Evolutionary conservation across 2,113 vertebrate genomes (phyloP), one percentile per base, ranked within the genome.

Genomic region (Pollachius pollachius): DNA sequence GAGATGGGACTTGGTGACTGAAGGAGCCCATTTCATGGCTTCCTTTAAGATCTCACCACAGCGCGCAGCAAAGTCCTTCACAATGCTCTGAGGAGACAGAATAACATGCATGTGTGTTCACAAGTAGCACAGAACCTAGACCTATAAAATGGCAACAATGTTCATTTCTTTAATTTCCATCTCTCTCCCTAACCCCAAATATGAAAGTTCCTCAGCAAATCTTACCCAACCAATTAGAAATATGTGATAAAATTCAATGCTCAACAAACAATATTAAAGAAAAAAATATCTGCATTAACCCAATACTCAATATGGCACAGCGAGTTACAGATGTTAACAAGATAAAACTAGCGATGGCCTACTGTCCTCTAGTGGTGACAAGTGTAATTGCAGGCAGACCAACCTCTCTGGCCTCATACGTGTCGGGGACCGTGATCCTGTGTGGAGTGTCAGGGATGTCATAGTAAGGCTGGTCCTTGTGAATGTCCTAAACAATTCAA

Each of bases 11-110:
- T 98, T 99, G 59, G 97, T 99, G 74, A 96, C 97, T 0, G 97
- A 95, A 9, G 97, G 95, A 0, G 97, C 97, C 97, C 97, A 99
- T 67, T 99, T 99, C 96, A 99, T 98, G 5, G 97, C 96, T 81
- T 99, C 97, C 75, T 97, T 97, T 1, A 99, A 90, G 80, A 99
- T 96, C 92, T 97, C 97, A 41, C 94, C 97, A 85, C 97, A 99
- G 65, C 97, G 97, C 12, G 97, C 97, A 5, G 97, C 96, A 60
- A 99, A 99, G 84, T 96, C 95, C 74, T 97, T 98, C 25, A 99
- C 97, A n/a, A 98, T 98, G 78, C 94, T 96, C 97, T 99, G 72
- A 25, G 82, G 81, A 2, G 13, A 71, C 15, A 70, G 1, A 41
- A 62, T 54, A 54, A 54, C 12, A 54, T 54, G 16, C 30, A 34